A percentile compares a stretch with the other conserved stretches of the same genome.
Evolutionary conservation across 2,113 vertebrate species (phyloP).

Genomic region (Hippolais icterina): DNA sequence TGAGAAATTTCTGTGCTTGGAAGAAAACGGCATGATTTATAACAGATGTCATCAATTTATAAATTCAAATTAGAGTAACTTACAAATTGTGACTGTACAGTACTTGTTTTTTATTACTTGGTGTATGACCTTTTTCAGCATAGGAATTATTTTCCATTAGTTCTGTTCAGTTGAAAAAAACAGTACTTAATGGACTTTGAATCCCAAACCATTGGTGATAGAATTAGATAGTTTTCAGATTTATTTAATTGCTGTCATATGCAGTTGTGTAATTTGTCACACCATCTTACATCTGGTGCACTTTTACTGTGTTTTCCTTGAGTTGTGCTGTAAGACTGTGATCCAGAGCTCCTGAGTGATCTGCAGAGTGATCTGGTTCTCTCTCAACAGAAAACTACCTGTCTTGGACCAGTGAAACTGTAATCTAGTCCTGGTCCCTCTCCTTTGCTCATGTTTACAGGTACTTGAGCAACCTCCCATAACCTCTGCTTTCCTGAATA

Average conservation of each 20-base stretch:
- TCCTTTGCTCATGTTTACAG: neutral
- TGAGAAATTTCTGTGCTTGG: neutral
- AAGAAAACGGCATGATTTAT: neutral
- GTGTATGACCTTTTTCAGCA: slow-evolving; percentile 14
- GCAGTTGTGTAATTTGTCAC: neutral
- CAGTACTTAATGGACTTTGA: slow-evolving; percentile 21
- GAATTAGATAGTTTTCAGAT: neutral
- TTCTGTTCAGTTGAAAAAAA: slow-evolving; percentile 17
- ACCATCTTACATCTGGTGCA: neutral
- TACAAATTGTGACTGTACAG: neutral
- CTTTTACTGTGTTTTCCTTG: neutral
- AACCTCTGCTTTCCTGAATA: slow-evolving; percentile 19
- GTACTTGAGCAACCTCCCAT: neutral
- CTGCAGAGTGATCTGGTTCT: neutral
- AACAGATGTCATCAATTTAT: slow-evolving; percentile 5
- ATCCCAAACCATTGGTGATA: neutral
- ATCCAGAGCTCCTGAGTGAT: neutral
- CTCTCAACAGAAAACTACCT: neutral
- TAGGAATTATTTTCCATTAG: slow-evolving; percentile 37
- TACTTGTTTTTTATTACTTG: slow-evolving; percentile 10
- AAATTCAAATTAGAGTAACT: neutral
- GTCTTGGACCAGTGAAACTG: neutral
- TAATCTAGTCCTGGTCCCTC: neutral
- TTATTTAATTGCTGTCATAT: neutral
- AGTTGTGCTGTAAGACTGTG: neutral